Evolutionary conservation across 2,888 invertebrate genomes (phyloP).

Genomic region (Heliconius aoede): DNA sequence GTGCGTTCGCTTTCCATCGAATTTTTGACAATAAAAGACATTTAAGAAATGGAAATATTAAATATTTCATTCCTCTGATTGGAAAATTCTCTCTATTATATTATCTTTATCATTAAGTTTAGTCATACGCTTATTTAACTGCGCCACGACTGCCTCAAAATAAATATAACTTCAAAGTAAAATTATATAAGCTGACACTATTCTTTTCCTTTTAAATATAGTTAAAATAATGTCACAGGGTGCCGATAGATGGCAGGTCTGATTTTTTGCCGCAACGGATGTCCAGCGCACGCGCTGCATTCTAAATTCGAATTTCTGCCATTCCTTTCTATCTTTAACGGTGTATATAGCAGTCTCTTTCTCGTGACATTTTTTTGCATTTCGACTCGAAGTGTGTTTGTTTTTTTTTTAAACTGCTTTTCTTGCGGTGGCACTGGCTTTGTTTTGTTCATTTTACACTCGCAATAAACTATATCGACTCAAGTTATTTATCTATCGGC

Average conservation of each 20-base stretch:
- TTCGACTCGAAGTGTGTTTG: constrained; percentile 81
- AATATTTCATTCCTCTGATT: too few species aligned
- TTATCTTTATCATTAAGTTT: too few species aligned
- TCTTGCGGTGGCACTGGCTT: constrained; percentile 69
- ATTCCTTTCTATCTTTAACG: constrained; percentile 65
- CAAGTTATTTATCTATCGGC: constrained; percentile 51
- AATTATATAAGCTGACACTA: background rate
- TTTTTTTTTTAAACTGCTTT: constrained; percentile 71
- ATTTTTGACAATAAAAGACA: too few species aligned
- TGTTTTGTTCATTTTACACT: constrained; percentile 57
- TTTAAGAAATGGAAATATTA: too few species aligned
- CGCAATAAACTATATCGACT: constrained; percentile 52
- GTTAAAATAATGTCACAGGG: constrained; percentile 61
- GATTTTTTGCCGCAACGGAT: constrained; percentile 79
- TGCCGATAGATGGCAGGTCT: constrained; percentile 72
- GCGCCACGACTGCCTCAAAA: background rate
- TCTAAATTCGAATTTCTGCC: constrained; percentile 75
- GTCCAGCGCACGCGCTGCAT: constrained; percentile 82
- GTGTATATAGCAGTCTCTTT: constrained; percentile 64
- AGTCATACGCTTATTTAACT: too few species aligned
- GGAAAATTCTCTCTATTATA: too few species aligned
- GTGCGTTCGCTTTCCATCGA: too few species aligned
- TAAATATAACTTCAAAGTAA: background rate
- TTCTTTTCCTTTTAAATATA: constrained; percentile 10
- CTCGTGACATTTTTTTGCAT: constrained; percentile 78